Percentiles rank a stretch among this genome's conserved stretches.
These are phyloP conservation scores for Drosophila colorata DNA, from an alignment of 2,888 invertebrate genomes.

Conservation along the genomic window DNA sequence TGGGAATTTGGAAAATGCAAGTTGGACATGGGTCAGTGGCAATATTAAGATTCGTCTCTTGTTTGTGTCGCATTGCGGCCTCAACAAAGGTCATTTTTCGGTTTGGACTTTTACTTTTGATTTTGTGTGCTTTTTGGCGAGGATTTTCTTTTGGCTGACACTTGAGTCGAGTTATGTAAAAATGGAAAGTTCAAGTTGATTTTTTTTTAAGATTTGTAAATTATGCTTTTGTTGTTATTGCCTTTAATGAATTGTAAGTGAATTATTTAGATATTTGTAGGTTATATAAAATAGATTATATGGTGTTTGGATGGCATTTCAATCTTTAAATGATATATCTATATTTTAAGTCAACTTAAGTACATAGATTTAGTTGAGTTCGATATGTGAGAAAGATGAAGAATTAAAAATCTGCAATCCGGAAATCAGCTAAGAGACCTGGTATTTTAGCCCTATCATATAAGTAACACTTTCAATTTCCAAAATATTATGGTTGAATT, in stretches of 20 bases:
- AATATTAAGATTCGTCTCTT: constrained; percentile 37
- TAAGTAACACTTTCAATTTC: too few relatives aligned
- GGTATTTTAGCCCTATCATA: too few relatives aligned
- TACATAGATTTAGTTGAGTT: not conserved
- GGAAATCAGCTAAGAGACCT: too few relatives aligned
- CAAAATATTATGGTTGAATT: too few relatives aligned
- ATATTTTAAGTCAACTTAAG: not conserved
- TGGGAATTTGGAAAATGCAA: constrained; percentile 61
- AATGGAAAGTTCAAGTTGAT: constrained; percentile 19
- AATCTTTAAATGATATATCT: not conserved
- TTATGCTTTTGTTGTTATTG: not conserved
- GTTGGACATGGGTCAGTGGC: constrained; percentile 51
- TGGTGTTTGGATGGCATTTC: not conserved
- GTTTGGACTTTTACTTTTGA: constrained; percentile 54
- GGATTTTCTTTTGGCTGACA: constrained; percentile 12
- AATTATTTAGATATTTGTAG: not conserved
- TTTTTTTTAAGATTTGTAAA: not conserved
- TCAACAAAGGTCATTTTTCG: constrained; percentile 39
- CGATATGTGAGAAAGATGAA: too few relatives aligned
- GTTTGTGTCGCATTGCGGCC: constrained; percentile 7
- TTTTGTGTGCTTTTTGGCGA: constrained; percentile 1
- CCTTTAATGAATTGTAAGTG: not conserved
- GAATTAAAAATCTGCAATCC: too few relatives aligned
- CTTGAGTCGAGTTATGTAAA: constrained; percentile 9
- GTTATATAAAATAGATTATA: not conserved